These are phyloP conservation scores for Stigmatopora nigra DNA, from an alignment of 2,113 vertebrate genomes.

Conservation along the genomic window DNA sequence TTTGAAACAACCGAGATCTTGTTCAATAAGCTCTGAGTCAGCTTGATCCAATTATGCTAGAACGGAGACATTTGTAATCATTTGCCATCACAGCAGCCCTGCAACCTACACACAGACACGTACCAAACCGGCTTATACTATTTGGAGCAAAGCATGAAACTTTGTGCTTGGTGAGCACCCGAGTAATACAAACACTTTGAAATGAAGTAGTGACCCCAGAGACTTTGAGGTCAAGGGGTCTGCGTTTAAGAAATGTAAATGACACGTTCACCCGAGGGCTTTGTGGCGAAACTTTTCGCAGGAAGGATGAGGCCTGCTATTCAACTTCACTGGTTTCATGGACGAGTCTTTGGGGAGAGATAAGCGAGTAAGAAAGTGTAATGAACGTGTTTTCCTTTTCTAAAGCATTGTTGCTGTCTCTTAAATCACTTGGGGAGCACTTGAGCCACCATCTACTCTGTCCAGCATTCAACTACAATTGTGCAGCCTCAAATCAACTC, in stretches of 20 bases:
- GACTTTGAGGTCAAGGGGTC: constrained; percentile 61
- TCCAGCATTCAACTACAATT: constrained; percentile 54
- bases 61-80: constrained; percentile 68
- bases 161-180: constrained; percentile 40
- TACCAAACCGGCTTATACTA: constrained; percentile 50
- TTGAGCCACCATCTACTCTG: constrained; percentile 47
- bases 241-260: constrained; percentile 62
- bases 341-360: constrained; percentile 67
- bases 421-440: constrained; percentile 64
- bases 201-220: constrained; percentile 59
- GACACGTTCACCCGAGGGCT: constrained; percentile 65
- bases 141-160: constrained; percentile 49
- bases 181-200: constrained; percentile 57
- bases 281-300: constrained; percentile 60
- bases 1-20: constrained; percentile 66
- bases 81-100: constrained; percentile 58
- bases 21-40: constrained; percentile 69
- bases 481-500: constrained; percentile 33
- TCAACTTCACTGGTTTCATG: constrained; percentile 58
- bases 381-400: constrained; percentile 72
- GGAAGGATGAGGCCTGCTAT: constrained; percentile 54
- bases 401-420: constrained; percentile 60
- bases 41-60: constrained; percentile 69
- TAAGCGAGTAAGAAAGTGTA: constrained; percentile 69
- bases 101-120: constrained; percentile 46